Evolutionary conservation across 2,797 vertebrate genomes (phyloP).

Genomic region (Enteromius thamalakanensis): DNA sequence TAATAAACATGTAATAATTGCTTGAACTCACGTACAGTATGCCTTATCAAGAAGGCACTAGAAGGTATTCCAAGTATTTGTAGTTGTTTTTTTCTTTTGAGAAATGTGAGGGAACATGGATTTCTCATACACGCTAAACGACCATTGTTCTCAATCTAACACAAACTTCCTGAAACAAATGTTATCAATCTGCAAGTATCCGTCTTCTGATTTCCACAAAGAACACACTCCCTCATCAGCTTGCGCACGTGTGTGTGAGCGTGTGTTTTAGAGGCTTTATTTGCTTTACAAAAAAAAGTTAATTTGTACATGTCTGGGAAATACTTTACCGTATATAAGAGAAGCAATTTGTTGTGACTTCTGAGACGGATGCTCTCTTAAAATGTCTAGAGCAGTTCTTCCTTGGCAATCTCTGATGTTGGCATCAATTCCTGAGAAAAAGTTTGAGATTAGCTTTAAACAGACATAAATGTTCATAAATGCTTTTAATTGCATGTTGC

Average conservation of each 20-base stretch:
- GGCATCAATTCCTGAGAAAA: constrained; percentile 86
- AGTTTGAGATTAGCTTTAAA: background rate
- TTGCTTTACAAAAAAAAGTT: background rate
- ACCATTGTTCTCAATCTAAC: constrained; percentile 58
- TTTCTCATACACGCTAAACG: constrained; percentile 24
- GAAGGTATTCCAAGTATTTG: background rate
- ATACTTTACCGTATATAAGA: constrained; percentile 54
- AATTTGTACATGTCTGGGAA: constrained; percentile 38
- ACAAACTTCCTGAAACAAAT: constrained; percentile 63
- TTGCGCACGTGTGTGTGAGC: constrained; percentile 13
- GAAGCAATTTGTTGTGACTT: constrained; percentile 94
- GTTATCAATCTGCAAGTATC: constrained; percentile 57
- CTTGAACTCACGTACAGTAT: background rate
- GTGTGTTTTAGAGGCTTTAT: background rate
- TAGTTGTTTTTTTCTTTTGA: background rate
- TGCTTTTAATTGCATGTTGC: background rate
- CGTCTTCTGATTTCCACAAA: constrained; percentile 17
- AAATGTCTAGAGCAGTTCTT: constrained; percentile 91
- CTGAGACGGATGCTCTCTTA: constrained; percentile 92
- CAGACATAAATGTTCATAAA: background rate
- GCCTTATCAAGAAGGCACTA: background rate
- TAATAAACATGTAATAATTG: background rate
- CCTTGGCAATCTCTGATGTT: constrained; percentile 89
- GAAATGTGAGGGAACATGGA: constrained; percentile 11
- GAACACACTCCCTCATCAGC: constrained; percentile 18